A percentile compares a stretch with the other conserved stretches of the same genome.
Evolutionary conservation across 2,113 vertebrate genomes (phyloP).

Genomic region (Erythrocebus patas): DNA sequence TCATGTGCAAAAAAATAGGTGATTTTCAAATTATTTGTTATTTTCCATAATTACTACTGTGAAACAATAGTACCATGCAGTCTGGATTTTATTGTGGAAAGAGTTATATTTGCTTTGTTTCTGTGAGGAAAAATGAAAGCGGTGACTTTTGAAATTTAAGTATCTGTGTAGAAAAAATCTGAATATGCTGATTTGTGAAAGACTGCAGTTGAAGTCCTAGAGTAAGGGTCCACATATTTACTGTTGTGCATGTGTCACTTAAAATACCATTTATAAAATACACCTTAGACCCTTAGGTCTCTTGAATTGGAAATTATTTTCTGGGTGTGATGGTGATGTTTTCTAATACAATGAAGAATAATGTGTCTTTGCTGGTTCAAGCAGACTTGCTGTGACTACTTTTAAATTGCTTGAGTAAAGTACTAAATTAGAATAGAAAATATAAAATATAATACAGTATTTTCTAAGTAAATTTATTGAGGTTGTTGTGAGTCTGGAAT

Average conservation of each 20-base stretch:
- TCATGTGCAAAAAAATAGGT: background rate
- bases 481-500: background rate
- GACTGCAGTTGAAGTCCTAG: too few species aligned
- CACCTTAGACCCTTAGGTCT: rapidly evolving
- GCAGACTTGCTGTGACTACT: background rate
- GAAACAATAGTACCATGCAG: background rate
- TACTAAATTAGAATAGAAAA: background rate
- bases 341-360: background rate
- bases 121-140: background rate
- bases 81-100: background rate
- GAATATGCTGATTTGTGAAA: background rate
- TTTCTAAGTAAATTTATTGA: background rate
- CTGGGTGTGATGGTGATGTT: background rate
- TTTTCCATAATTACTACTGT: background rate
- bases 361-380: background rate
- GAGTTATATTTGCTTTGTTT: background rate
- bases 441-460: background rate
- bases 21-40: background rate
- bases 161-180: background rate
- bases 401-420: background rate
- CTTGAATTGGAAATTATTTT: background rate
- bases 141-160: background rate
- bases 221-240: background rate
- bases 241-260: rapidly evolving
- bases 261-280: rapidly evolving